Conservation (phyloP, 2,797 vertebrate species). For the Carcharodon carcharias region DNA sequence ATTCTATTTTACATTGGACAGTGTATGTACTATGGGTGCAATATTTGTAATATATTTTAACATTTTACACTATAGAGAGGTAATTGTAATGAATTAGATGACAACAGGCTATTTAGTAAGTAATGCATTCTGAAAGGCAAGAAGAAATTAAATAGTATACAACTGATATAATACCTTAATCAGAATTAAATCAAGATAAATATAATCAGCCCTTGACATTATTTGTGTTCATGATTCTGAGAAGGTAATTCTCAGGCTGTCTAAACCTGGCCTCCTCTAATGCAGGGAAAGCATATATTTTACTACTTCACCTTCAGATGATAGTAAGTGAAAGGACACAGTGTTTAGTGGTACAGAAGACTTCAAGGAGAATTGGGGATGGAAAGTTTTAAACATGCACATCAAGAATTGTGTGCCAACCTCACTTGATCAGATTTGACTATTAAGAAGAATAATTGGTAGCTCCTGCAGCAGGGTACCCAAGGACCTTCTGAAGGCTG, state of each 20-base stretch:
- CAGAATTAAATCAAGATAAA: constrained; percentile 1
- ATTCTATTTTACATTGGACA: neutral
- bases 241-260: neutral
- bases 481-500: neutral
- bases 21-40: neutral
- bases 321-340: too few species aligned
- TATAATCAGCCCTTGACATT: constrained; percentile 12
- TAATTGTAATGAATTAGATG: neutral
- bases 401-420: neutral
- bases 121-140: neutral
- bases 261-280: neutral
- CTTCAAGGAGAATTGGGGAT: too few species aligned
- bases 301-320: constrained; percentile 3
- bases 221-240: neutral
- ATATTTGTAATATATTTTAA: neutral
- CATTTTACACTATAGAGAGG: neutral
- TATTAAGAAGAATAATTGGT: neutral
- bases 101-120: neutral
- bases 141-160: neutral
- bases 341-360: neutral
- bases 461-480: neutral
- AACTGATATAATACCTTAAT: neutral
- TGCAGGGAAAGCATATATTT: neutral
- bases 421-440: neutral
- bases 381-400: neutral